Evolutionary conservation across 1,140 invertebrate genomes (phyloP), one percentile per base, ranked within the genome.

Genomic region (Sinella curviseta): DNA sequence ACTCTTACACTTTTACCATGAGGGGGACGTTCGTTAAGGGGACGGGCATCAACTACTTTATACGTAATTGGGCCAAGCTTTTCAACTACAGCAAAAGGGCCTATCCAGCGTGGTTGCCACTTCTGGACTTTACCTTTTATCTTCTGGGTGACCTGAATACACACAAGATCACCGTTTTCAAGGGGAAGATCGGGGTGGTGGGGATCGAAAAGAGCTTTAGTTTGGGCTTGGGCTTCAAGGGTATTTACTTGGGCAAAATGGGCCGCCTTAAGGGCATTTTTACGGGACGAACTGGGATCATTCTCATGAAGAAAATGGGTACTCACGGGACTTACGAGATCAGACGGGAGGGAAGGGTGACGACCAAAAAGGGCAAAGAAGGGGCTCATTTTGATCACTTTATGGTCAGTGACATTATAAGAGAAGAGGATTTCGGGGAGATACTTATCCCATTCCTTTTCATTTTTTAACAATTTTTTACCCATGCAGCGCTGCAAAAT

Each of bases 331-430:
- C 24, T 17, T 28, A 1, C 2, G 30, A 14, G 3, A 24, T 77
- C 54, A 14, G 31, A 1, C 85, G 36, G 86, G 83, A 60, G 82
- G 77, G 39, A 79, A 83, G 33, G 87, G 84, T 86, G 85, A 70
- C 81, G 80, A 4, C 87, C 87, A 74, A 87, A 89, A 28, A 88
- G 30, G 2, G 89, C 39, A 84, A 88, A 86, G 76, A 87, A 86
- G 1, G 87, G 86, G 14, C 85, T 80, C 81, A 85, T 87, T 31
- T 84, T 82, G 0, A 86, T 88, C 0, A 85, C 83, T 57, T 79
- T 80, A 74, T 89, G 88, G 1, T 84, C 39, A 24, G 86, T 84
- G 0, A 86, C 87, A 48, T 89, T 89, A 77, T 88, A 87, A 14
- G 85, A 85, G 80, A 87, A 88, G 26, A 86, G 86, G 0, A 87